phyloP scores from a whole-genome alignment of 2,113 vertebrate genomes.

The Morphnarchus princeps region DNA sequence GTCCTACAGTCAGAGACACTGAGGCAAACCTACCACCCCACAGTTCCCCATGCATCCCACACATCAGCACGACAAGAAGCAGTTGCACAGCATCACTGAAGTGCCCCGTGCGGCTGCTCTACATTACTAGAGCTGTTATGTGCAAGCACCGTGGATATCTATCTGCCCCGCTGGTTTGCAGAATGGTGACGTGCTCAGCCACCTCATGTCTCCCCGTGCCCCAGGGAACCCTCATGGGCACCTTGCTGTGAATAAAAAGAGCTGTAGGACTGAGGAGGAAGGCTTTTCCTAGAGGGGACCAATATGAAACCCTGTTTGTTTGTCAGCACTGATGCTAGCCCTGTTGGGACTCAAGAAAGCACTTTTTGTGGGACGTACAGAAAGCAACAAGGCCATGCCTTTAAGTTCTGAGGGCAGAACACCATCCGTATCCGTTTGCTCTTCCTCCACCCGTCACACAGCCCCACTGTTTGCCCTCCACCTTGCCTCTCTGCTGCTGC shows the following conservation, averaged over 20 bases:
- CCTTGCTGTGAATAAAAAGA: not conserved
- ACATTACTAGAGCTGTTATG: not conserved
- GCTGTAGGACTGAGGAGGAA: not conserved
- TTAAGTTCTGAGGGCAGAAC: not conserved
- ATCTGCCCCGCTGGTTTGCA: not conserved
- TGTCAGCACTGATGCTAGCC: not conserved
- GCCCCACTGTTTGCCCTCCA: not conserved
- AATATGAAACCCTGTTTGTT: not conserved
- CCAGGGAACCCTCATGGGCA: not conserved
- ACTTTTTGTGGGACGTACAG: not conserved
- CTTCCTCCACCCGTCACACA: not conserved
- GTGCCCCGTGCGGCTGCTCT: fast-evolving
- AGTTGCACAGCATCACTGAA: not conserved
- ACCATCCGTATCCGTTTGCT: not conserved
- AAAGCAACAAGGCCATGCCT: not conserved
- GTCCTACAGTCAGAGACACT: not conserved
- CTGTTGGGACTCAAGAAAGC: not conserved
- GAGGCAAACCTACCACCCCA: not conserved
- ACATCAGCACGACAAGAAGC: not conserved
- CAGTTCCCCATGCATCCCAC: not conserved
- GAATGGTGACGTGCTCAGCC: not conserved
- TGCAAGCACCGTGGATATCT: not conserved
- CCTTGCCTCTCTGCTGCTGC: not conserved
- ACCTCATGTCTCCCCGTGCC: not conserved
- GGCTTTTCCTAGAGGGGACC: not conserved